Conservation (phyloP, 2,797 vertebrate species). For the Syngnathus acus region DNA sequence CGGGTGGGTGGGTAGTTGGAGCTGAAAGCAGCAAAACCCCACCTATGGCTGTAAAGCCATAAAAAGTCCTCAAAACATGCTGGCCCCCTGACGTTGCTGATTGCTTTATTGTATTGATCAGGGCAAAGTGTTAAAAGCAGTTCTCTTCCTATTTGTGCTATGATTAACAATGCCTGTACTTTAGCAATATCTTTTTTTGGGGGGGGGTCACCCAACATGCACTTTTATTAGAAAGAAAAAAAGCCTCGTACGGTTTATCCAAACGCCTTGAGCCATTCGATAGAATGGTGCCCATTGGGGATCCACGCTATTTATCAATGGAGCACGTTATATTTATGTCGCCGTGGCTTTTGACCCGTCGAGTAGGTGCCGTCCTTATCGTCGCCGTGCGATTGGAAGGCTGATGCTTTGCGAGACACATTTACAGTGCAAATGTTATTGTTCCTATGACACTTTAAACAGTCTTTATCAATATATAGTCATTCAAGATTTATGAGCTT, state of each 20-base stretch:
- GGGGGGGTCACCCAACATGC: neutral
- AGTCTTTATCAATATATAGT: slow-evolving; percentile 94
- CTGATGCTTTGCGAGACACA: slow-evolving; percentile 59
- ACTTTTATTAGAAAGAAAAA: too few species aligned
- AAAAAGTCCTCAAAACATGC: slow-evolving; percentile 48
- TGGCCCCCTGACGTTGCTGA: slow-evolving; percentile 57
- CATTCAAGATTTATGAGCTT: slow-evolving; percentile 98
- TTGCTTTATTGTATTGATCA: slow-evolving; percentile 77
- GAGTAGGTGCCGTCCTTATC: slow-evolving; percentile 59
- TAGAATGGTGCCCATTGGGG: neutral
- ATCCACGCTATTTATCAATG: neutral
- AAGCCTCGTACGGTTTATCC: too few species aligned
- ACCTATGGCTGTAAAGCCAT: slow-evolving; percentile 69
- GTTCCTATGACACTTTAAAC: slow-evolving; percentile 92
- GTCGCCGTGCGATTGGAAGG: slow-evolving; percentile 40
- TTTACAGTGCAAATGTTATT: slow-evolving; percentile 88
- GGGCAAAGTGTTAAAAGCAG: slow-evolving; percentile 73
- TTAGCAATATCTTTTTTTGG: neutral
- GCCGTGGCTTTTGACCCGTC: slow-evolving; percentile 45
- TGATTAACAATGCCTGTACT: neutral
- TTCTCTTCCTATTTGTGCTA: slow-evolving; percentile 24
- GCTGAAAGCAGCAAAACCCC: slow-evolving; percentile 45
- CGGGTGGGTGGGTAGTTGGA: slow-evolving; percentile 39
- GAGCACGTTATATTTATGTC: slow-evolving; percentile 3
- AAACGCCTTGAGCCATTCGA: neutral